A percentile compares a stretch with the other conserved stretches of the same genome.
phyloP scores from a whole-genome alignment of 2,113 vertebrate species.

The Gallinago paraguaiae region DNA sequence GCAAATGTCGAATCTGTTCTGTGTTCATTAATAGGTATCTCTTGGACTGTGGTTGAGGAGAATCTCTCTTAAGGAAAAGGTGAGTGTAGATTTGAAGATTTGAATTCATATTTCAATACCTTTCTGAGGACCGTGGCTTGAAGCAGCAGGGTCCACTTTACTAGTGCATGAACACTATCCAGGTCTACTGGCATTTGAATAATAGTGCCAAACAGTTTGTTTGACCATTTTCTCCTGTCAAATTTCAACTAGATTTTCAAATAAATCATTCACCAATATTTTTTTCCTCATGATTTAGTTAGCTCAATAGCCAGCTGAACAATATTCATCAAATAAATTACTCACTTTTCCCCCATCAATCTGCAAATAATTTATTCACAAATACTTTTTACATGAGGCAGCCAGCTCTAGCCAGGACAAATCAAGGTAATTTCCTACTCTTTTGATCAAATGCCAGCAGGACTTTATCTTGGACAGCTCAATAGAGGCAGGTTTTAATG shows the following conservation, averaged over 20 bases:
- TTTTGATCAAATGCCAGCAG: conserved; percentile 63
- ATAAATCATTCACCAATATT: conserved; percentile 33
- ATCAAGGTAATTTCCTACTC: conserved; percentile 59
- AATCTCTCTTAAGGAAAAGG: neutral
- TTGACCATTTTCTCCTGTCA: conserved; percentile 20
- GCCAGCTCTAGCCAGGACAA: conserved; percentile 56
- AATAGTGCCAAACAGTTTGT: neutral
- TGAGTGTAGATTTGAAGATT: neutral
- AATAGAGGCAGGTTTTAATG: conserved; percentile 64
- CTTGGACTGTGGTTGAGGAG: neutral
- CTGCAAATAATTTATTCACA: conserved; percentile 56
- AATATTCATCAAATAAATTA: conserved; percentile 55
- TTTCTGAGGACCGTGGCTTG: neutral
- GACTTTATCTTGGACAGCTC: conserved; percentile 66
- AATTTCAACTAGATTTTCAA: conserved; percentile 13
- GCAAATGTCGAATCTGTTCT: neutral
- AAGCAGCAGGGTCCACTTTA: neutral
- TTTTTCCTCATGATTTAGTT: conserved; percentile 48
- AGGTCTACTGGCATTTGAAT: neutral
- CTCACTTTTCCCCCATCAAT: conserved; percentile 2
- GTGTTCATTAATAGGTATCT: neutral
- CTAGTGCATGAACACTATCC: neutral
- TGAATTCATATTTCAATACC: neutral
- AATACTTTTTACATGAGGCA: conserved; percentile 37
- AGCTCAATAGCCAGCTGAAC: conserved; percentile 28